A percentile compares a stretch with the other conserved stretches of the same genome.
These are phyloP conservation scores for Decapterus maruadsi DNA, from an alignment of 2,797 vertebrate species.

Conservation along the genomic window DNA sequence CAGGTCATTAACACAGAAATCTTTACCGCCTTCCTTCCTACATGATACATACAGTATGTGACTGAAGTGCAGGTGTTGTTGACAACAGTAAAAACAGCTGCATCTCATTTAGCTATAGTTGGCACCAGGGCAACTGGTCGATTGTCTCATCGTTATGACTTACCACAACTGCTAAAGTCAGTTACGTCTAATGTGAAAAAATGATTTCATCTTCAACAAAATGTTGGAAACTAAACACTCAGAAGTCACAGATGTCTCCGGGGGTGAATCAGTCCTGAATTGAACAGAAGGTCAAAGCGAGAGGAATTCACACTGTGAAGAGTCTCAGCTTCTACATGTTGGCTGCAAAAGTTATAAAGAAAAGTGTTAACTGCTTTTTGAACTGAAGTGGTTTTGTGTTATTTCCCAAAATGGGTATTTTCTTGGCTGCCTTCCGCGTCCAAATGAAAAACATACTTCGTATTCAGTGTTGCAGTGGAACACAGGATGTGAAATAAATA, in stretches of 20 bases:
- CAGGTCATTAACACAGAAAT: not conserved
- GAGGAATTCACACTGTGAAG: conserved; percentile 5
- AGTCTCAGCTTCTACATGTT: not conserved
- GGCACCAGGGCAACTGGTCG: not conserved
- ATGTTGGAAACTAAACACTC: conserved; percentile 7
- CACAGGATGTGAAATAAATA: not conserved
- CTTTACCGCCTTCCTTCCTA: not conserved
- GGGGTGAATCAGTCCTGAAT: conserved; percentile 1
- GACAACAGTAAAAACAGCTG: not conserved
- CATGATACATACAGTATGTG: not conserved
- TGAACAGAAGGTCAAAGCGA: conserved; percentile 13
- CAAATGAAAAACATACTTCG: conserved; percentile 6
- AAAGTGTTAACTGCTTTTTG: conserved; percentile 15
- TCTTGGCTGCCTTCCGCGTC: not conserved
- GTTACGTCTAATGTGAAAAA: conserved; percentile 9
- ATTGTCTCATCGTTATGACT: not conserved
- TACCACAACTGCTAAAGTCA: not conserved
- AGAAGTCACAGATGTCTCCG: conserved; percentile 14
- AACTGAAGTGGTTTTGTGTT: conserved; percentile 2
- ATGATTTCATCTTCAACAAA: not conserved
- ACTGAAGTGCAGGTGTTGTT: not conserved
- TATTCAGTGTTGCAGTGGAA: not conserved
- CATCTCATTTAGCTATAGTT: too few species aligned
- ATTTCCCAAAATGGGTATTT: not conserved
- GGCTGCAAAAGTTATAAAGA: conserved; percentile 4